These are phyloP conservation scores for Hippocampus abdominalis DNA, from an alignment of 2,113 vertebrate species.

Conservation along the genomic window DNA sequence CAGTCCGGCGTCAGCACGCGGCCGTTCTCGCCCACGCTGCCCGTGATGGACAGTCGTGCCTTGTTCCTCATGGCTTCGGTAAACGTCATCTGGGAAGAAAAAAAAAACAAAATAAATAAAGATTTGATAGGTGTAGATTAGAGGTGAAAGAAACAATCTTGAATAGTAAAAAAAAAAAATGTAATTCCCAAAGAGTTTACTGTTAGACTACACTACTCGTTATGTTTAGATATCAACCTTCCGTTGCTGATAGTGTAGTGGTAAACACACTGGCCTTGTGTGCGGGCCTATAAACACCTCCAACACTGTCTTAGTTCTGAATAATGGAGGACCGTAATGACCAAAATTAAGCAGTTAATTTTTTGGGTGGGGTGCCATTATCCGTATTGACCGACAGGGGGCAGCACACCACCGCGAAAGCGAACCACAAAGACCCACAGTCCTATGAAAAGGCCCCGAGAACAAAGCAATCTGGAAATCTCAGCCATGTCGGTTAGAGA, in stretches of 20 bases:
- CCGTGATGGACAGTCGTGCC: slow-evolving; percentile 97
- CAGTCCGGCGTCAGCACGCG: slow-evolving; percentile 96
- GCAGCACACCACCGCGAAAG: neutral
- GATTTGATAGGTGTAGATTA: slow-evolving; percentile 18
- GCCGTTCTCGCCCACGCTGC: slow-evolving; percentile 96
- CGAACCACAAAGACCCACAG: neutral
- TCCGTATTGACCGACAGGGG: neutral
- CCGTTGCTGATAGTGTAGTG: too few relatives aligned
- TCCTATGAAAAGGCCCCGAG: neutral
- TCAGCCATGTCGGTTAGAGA: neutral
- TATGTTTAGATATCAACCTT: too few relatives aligned
- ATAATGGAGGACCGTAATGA: too few relatives aligned
- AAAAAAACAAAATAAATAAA: slow-evolving; percentile 3
- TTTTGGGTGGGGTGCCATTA: neutral
- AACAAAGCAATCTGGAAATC: neutral
- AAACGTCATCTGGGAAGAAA: slow-evolving; percentile 86
- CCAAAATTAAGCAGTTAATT: neutral
- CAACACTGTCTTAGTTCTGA: too few relatives aligned
- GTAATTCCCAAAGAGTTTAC: too few relatives aligned
- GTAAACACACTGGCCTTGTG: too few relatives aligned
- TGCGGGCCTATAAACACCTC: too few relatives aligned
- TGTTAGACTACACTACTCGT: too few relatives aligned
- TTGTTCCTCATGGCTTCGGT: slow-evolving; percentile 99
- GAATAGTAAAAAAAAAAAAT: neutral
- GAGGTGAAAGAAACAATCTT: slow-evolving; percentile 13